A percentile compares a stretch with the other conserved stretches of the same genome.
These are phyloP conservation scores for Odontamblyopus rebecca DNA, from an alignment of 2,797 vertebrate species.

Conservation along the genomic window DNA sequence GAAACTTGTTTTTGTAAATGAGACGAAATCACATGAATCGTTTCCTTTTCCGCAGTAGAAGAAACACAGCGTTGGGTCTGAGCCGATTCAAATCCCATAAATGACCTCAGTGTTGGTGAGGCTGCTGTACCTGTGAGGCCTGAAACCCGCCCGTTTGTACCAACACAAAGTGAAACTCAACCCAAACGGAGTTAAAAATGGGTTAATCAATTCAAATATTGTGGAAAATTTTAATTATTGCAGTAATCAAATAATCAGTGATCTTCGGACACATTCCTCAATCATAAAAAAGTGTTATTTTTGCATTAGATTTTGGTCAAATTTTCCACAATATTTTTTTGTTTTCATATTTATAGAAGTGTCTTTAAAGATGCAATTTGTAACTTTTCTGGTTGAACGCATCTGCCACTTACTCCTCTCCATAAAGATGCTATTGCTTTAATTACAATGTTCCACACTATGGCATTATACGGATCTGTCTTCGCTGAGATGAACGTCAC, in stretches of 20 bases:
- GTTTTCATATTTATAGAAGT: too few species aligned
- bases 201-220: background rate
- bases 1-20: background rate
- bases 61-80: constrained; percentile 61
- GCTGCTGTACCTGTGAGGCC: constrained; percentile 62
- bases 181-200: constrained; percentile 15
- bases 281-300: too few species aligned
- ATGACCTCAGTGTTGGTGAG: constrained; percentile 66
- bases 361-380: too few species aligned
- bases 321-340: too few species aligned
- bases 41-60: constrained; percentile 25
- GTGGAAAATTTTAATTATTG: background rate
- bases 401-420: too few species aligned
- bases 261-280: background rate
- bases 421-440: too few species aligned
- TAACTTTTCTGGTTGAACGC: too few species aligned
- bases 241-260: background rate
- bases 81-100: constrained; percentile 55
- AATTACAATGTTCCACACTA: too few species aligned
- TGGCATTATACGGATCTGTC: too few species aligned
- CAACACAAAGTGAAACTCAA: constrained; percentile 25
- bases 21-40: constrained; percentile 39
- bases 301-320: too few species aligned
- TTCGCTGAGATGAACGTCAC: too few species aligned
- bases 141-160: constrained; percentile 16